Evolutionary conservation across 1,140 invertebrate genomes (phyloP).

Genomic region (Microplitis mediator): DNA sequence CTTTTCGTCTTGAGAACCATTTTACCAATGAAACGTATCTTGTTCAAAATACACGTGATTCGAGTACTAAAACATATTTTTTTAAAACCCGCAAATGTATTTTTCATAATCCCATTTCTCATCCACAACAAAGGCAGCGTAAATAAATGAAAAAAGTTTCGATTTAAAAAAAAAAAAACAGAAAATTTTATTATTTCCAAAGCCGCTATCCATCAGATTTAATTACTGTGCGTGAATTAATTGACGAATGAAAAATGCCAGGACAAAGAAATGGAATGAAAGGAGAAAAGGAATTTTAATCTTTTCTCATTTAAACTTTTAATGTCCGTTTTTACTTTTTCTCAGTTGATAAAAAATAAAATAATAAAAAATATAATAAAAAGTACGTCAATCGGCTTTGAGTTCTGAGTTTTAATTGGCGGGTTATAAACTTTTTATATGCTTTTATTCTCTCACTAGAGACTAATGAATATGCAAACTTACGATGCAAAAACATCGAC

Average conservation of each 20-base stretch:
- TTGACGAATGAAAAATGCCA: not conserved
- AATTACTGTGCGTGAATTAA: not conserved
- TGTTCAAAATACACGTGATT: too few species aligned
- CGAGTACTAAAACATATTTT: too few species aligned
- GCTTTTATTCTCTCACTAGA: not conserved
- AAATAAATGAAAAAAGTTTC: too few species aligned
- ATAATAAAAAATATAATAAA: not conserved
- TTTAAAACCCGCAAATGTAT: too few species aligned
- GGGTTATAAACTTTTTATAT: conserved; percentile 5
- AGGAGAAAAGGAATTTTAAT: not conserved
- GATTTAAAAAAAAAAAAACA: too few species aligned
- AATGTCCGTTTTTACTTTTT: not conserved
- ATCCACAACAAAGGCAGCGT: too few species aligned
- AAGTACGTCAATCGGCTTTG: not conserved
- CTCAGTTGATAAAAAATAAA: not conserved
- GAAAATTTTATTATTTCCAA: too few species aligned
- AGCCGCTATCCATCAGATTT: not conserved
- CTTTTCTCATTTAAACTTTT: too few species aligned
- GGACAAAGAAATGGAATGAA: not conserved
- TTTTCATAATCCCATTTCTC: too few species aligned
- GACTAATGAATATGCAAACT: conserved; percentile 1
- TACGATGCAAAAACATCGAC: not conserved
- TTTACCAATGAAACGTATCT: not conserved
- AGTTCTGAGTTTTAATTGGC: not conserved
- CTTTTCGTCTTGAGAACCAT: not conserved